phyloP scores from a whole-genome alignment of 2,113 vertebrate species.

The Prinia subflava region DNA sequence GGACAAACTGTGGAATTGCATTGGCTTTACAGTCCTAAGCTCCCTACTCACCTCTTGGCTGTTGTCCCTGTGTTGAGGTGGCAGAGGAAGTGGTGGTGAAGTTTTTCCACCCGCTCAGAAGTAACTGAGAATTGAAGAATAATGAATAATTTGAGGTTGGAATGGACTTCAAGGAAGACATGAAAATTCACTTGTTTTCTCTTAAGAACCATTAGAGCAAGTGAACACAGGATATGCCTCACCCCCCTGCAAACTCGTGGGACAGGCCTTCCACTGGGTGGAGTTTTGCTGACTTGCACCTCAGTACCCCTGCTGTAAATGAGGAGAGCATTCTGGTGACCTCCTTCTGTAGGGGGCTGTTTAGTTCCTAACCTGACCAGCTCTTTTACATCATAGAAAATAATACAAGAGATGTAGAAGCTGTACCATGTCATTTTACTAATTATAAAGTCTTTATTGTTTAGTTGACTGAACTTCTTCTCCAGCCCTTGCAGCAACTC shows the following conservation, averaged over 20 bases:
- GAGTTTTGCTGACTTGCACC: background rate
- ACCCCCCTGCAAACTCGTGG: background rate
- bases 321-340: background rate
- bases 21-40: background rate
- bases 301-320: background rate
- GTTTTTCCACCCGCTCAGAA: background rate
- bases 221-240: background rate
- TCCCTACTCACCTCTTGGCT: background rate
- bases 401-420: background rate
- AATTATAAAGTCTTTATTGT: background rate
- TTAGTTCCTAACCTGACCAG: background rate
- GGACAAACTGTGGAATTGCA: background rate
- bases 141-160: background rate
- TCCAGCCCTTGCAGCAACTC: constrained; percentile 78
- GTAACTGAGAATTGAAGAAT: background rate
- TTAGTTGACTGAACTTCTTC: background rate
- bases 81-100: background rate
- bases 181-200: background rate
- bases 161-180: background rate
- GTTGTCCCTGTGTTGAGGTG: background rate
- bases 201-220: background rate
- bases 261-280: background rate
- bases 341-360: background rate
- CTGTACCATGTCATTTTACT: background rate
- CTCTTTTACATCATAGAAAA: background rate